These are phyloP conservation scores for Cuculus canorus DNA, from an alignment of 2,797 vertebrate genomes.

Conservation along the genomic window DNA sequence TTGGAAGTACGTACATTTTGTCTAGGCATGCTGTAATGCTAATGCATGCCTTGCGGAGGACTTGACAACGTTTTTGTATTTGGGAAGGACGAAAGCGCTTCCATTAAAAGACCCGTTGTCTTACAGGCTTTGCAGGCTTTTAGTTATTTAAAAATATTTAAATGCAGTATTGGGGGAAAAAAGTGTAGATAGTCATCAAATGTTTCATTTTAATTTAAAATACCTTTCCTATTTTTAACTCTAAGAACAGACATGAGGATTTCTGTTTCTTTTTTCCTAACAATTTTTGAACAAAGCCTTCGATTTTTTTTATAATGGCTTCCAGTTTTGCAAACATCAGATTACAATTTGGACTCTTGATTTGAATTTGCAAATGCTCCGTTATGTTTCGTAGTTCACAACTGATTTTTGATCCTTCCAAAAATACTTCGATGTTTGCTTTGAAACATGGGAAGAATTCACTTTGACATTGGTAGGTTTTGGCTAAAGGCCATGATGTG, in stretches of 20 bases:
- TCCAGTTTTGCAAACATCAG: background rate
- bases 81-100: background rate
- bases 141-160: background rate
- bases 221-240: background rate
- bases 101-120: background rate
- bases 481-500: background rate
- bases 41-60: background rate
- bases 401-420: background rate
- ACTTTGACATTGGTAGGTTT: background rate
- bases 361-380: background rate
- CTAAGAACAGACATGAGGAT: background rate
- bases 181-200: background rate
- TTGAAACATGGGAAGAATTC: background rate
- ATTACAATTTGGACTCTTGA: background rate
- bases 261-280: background rate
- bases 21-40: background rate
- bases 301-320: background rate
- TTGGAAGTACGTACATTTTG: background rate
- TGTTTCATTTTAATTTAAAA: background rate
- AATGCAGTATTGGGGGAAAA: background rate
- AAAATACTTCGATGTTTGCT: background rate
- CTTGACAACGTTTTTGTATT: background rate
- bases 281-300: background rate
- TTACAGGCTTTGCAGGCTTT: background rate
- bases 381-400: background rate